Evolutionary conservation across 2,113 vertebrate species (phyloP).

Genomic region (Tupaia chinensis): DNA sequence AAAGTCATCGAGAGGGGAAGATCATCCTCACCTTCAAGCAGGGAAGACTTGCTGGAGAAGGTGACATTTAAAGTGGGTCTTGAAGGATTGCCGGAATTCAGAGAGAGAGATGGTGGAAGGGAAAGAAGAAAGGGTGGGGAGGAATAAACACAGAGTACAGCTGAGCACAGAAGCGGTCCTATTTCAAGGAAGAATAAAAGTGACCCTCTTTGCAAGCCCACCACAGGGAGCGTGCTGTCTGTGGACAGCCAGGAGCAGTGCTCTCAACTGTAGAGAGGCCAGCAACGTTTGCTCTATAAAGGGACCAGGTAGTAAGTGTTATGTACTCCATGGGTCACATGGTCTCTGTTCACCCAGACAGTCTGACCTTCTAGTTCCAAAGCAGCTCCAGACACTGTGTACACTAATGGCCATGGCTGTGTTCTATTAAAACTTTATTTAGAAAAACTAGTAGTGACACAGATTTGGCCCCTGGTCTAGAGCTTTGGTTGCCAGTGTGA

Average conservation of each 20-base stretch:
- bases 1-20: neutral
- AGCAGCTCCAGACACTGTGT: neutral
- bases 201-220: fast-evolving
- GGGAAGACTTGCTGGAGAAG: slow-evolving; percentile 26
- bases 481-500: neutral
- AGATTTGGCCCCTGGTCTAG: neutral
- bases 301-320: neutral
- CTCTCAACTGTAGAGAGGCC: neutral
- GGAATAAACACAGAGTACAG: neutral
- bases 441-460: neutral
- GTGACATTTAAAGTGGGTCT: neutral
- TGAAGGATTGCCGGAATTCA: neutral
- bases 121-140: neutral
- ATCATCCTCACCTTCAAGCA: neutral
- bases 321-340: neutral
- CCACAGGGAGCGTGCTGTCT: neutral
- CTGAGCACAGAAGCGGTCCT: neutral
- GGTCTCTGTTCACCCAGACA: neutral
- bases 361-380: neutral
- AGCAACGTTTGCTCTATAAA: neutral
- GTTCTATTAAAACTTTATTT: slow-evolving; percentile 47
- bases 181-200: no score
- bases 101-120: neutral
- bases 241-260: neutral
- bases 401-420: neutral